phyloP scores from a whole-genome alignment of 1,140 invertebrate species.

The Holotrichia oblita region DNA sequence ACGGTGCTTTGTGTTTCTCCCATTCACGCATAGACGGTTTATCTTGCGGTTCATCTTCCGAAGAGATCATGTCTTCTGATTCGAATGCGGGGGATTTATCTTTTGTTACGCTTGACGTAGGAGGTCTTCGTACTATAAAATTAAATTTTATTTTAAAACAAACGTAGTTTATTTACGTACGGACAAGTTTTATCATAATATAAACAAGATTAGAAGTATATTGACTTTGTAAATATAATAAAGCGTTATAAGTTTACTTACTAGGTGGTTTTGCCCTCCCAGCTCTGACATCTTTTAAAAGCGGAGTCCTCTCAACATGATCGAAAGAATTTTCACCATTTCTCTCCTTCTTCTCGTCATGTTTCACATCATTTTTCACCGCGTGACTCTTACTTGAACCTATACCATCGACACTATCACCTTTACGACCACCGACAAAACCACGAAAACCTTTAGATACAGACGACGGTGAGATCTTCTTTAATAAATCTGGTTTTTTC shows the following conservation, averaged over 20 bases:
- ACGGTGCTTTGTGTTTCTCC: constrained; percentile 72
- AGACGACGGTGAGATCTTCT: constrained; percentile 70
- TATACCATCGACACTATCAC: constrained; percentile 60
- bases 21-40: constrained; percentile 66
- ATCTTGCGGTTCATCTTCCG: constrained; percentile 59
- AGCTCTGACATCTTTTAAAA: constrained; percentile 70
- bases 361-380: constrained; percentile 32
- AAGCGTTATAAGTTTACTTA: neutral
- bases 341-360: constrained; percentile 1
- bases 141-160: neutral
- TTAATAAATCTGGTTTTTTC: constrained; percentile 70
- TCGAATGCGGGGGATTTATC: constrained; percentile 49
- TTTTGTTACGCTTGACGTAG: constrained; percentile 15
- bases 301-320: constrained; percentile 68
- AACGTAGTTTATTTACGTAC: neutral
- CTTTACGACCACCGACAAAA: constrained; percentile 69
- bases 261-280: constrained; percentile 66
- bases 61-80: constrained; percentile 53
- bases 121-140: constrained; percentile 31
- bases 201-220: no score
- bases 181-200: neutral
- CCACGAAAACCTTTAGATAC: constrained; percentile 64
- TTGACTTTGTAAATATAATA: no score
- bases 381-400: constrained; percentile 51
- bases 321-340: constrained; percentile 65